Percentiles rank a stretch among this genome's conserved stretches.
phyloP scores from a whole-genome alignment of 2,797 vertebrate genomes.

The Pseudochromis fuscus region DNA sequence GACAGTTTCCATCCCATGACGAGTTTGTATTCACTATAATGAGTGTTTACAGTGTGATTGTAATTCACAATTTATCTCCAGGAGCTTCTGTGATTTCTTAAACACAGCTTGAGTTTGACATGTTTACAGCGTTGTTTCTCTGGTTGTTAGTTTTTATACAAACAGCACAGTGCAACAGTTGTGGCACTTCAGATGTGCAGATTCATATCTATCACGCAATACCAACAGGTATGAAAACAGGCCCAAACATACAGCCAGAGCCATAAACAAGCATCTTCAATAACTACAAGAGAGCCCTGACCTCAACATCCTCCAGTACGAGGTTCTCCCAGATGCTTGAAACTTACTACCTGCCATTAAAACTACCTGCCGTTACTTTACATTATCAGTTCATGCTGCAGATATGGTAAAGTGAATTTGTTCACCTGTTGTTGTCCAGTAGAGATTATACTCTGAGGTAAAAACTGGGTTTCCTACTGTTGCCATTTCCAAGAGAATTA shows the following conservation, averaged over 20 bases:
- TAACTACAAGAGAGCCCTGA: background rate
- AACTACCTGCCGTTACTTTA: too few species aligned
- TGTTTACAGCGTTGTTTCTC: constrained; percentile 29
- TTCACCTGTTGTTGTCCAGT: too few species aligned
- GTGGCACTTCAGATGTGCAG: background rate
- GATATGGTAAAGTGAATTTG: too few species aligned
- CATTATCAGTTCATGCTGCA: too few species aligned
- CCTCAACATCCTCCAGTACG: background rate
- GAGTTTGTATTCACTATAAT: constrained; percentile 50
- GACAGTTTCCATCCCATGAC: constrained; percentile 7
- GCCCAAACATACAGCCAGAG: background rate
- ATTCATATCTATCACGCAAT: constrained; percentile 4
- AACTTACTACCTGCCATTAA: background rate
- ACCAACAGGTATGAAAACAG: background rate
- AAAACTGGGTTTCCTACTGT: too few species aligned
- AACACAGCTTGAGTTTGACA: constrained; percentile 38
- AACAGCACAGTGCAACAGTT: background rate
- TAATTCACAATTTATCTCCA: constrained; percentile 26
- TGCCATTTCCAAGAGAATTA: too few species aligned
- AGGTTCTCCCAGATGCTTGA: too few species aligned
- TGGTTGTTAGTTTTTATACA: background rate
- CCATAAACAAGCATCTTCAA: background rate
- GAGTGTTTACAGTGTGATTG: constrained; percentile 37
- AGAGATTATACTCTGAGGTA: too few species aligned
- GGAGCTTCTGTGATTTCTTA: constrained; percentile 43